These are phyloP conservation scores for Halotydeus destructor DNA, from an alignment of 1,140 invertebrate genomes.

Conservation along the genomic window DNA sequence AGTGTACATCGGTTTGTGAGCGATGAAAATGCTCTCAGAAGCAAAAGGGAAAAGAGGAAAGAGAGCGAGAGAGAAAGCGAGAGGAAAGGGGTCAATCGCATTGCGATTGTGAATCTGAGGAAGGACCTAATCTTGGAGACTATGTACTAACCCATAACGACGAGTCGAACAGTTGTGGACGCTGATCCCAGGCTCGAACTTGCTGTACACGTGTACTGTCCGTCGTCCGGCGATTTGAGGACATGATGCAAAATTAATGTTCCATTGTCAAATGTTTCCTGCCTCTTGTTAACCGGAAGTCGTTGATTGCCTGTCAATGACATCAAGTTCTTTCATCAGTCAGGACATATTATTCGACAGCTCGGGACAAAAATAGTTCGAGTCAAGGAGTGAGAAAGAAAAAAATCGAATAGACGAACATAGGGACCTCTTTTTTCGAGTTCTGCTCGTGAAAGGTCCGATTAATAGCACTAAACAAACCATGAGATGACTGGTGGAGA, in stretches of 20 bases:
- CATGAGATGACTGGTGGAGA: no score
- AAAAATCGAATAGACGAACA: no score
- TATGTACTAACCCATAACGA: slow-evolving; percentile 11
- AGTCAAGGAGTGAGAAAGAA: no score
- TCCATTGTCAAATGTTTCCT: slow-evolving; percentile 9
- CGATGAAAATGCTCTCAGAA: neutral
- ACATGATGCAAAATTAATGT: slow-evolving; percentile 7
- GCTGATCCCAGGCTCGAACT: neutral
- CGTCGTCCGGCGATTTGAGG: slow-evolving; percentile 11
- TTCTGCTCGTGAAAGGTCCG: no score
- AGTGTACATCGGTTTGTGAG: neutral
- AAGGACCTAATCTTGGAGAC: no score
- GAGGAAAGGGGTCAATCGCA: neutral
- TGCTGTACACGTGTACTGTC: slow-evolving; percentile 7
- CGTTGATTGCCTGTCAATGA: neutral
- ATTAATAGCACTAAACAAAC: no score
- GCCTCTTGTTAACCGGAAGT: neutral
- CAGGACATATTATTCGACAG: no score
- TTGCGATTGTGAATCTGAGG: no score
- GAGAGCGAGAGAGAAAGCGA: neutral
- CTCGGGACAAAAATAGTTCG: no score
- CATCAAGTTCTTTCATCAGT: no score
- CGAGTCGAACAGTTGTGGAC: slow-evolving; percentile 1
- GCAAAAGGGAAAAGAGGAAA: neutral
- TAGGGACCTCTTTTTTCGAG: no score